Percentiles rank a stretch among this genome's conserved stretches.
phyloP scores from a whole-genome alignment of 2,888 invertebrate genomes.

The Cataglyphis albicans region DNA sequence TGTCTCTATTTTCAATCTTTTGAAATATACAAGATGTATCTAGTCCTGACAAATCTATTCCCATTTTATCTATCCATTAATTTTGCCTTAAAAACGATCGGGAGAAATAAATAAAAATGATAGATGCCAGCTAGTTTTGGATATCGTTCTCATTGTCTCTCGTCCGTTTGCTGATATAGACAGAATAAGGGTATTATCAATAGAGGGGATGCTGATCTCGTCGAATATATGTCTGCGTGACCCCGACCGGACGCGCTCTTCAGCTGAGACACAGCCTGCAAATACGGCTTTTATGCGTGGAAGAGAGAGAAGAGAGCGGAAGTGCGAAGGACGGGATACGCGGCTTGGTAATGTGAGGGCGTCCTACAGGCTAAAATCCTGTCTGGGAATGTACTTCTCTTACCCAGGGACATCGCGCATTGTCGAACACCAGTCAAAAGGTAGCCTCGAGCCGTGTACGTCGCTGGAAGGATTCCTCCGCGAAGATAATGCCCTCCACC shows the following conservation, averaged over 20 bases:
- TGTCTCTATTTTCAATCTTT: neutral
- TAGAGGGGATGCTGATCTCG: conserved; percentile 60
- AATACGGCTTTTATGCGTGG: conserved; percentile 45
- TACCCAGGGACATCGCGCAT: conserved; percentile 70
- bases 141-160: conserved; percentile 57
- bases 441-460: conserved; percentile 63
- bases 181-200: conserved; percentile 61
- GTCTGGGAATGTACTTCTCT: conserved; percentile 81
- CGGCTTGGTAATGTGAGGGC: conserved; percentile 63
- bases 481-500: conserved; percentile 68
- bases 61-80: neutral
- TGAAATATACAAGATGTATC: neutral
- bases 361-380: conserved; percentile 73
- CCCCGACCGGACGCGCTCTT: conserved; percentile 77
- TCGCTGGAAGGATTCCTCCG: conserved; percentile 67
- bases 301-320: conserved; percentile 29
- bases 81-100: neutral
- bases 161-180: conserved; percentile 59
- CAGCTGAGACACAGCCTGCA: conserved; percentile 59
- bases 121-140: neutral
- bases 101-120: conserved; percentile 14
- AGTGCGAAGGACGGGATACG: conserved; percentile 52
- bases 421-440: conserved; percentile 62
- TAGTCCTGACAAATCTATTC: neutral
- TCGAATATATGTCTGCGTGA: conserved; percentile 74